These are phyloP conservation scores for Drosophila willistoni DNA, from an alignment of 1,140 invertebrate genomes.

Conservation along the genomic window DNA sequence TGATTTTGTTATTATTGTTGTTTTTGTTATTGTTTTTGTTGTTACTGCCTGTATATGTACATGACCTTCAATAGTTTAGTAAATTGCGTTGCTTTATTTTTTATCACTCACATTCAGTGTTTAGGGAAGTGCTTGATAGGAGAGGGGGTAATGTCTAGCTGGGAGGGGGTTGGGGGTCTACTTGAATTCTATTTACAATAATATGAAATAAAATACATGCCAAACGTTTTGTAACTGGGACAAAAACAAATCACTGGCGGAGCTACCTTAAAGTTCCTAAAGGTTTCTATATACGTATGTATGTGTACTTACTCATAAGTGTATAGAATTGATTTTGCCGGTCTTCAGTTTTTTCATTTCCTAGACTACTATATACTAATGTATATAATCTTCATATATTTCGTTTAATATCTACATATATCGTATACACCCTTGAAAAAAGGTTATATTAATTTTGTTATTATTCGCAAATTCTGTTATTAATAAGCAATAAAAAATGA, in stretches of 20 bases:
- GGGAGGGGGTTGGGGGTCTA: slow-evolving; percentile 24
- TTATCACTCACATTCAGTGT: slow-evolving; percentile 71
- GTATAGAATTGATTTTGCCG: too few relatives aligned
- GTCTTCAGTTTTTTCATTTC: too few relatives aligned
- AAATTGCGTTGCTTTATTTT: slow-evolving; percentile 67
- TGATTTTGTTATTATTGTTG: slow-evolving; percentile 33
- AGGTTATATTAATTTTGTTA: too few relatives aligned
- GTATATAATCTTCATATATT: too few relatives aligned
- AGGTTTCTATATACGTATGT: too few relatives aligned
- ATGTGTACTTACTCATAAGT: too few relatives aligned
- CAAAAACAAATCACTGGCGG: slow-evolving; percentile 1
- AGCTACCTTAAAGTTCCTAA: not conserved
- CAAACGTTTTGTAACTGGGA: slow-evolving; percentile 40
- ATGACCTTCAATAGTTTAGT: slow-evolving; percentile 74
- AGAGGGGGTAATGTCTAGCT: not conserved
- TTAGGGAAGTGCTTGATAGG: slow-evolving; percentile 1
- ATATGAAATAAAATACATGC: slow-evolving; percentile 55
- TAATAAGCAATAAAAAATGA: too few relatives aligned
- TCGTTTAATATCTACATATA: too few relatives aligned
- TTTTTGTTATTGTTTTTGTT: slow-evolving; percentile 20
- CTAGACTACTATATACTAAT: too few relatives aligned
- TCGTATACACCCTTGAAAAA: too few relatives aligned
- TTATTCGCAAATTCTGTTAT: too few relatives aligned
- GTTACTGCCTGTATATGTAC: slow-evolving; percentile 43
- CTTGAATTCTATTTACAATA: slow-evolving; percentile 61